Conservation (phyloP, 2,113 vertebrate genomes). For the Crotalus tigris region DNA sequence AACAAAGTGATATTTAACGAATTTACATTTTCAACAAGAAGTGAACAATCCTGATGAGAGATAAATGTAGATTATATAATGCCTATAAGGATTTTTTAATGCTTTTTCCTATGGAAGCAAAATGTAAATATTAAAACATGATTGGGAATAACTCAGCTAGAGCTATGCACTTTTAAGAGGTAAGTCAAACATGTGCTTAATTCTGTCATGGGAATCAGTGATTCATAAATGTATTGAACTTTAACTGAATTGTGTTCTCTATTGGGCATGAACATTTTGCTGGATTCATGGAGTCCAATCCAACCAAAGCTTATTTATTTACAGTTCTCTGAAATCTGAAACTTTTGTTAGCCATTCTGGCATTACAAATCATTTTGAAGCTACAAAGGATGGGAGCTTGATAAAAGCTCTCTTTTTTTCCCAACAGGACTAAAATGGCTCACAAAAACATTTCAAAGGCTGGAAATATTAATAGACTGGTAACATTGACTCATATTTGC, state of each 20-base stretch:
- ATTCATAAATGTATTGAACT: background rate
- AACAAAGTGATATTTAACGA: background rate
- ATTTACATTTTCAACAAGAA: background rate
- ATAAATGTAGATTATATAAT: background rate
- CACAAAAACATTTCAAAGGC: background rate
- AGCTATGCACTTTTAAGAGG: background rate
- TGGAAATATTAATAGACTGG: background rate
- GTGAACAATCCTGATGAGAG: background rate
- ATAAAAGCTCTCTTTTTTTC: background rate
- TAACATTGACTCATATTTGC: background rate
- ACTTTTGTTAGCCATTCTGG: background rate
- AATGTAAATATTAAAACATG: background rate
- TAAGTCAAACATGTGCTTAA: background rate
- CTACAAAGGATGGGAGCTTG: background rate
- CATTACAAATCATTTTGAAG: background rate
- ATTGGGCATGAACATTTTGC: background rate
- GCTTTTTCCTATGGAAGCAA: background rate
- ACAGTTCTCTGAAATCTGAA: background rate
- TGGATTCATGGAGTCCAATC: background rate
- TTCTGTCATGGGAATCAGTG: background rate
- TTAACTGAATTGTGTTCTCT: background rate
- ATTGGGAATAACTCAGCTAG: background rate
- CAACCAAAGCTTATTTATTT: background rate
- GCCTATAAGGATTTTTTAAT: background rate
- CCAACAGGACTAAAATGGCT: background rate